Base-by-base conservation (phyloP, 2,113 vertebrate genomes). In the Dinomys branickii region DNA sequence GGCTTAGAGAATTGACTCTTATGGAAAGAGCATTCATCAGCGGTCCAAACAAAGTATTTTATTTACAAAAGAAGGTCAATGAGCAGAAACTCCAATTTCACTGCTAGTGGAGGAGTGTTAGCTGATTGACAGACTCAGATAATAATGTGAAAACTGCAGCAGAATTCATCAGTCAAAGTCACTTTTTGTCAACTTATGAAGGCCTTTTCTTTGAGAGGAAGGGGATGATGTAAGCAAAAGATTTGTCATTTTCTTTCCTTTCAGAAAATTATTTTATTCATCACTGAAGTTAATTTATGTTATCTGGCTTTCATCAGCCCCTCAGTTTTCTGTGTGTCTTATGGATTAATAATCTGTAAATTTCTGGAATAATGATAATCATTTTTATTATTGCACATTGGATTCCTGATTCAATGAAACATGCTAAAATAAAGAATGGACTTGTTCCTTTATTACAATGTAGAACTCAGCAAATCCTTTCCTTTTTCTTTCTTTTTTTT, bases 91-190 rank as follows among this genome's bases (percentile, higher is more conserved):
- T 92, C 12, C 41, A 91, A 59, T 95, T 95, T 89, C 24, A 17
- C 30, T 73, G 5, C 54, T 38, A 80, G 59, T 30, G 86, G 58
- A 82, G 63, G 54, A 80, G 24, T 14, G 80, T 87, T 33, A 35
- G 11, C 30, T 96, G 67, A 95, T 28, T 86, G 88, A 84, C 59
- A 93, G 63, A 1, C 41, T 83, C 59, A 47, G 56, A 85, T 14
- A 88, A 30, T 67, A 12, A 80, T 54, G 80, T 63, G 19, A 75
- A 95, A 95, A 77, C 75, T 12, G 13, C 0, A 38, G 61, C 17
- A 67, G 63, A 85, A 95, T 81, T 81, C 56, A 88, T 94, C 58
- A 77, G 52, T 93, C 84, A 94, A 85, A 96, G n/a, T 73, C 44
- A 71, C 16, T 44, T 50, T 67, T 90, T 80, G 89, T 83, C 78